A percentile compares a stretch with the other conserved stretches of the same genome.
Evolutionary conservation across 2,113 vertebrate species (phyloP).

Genomic region (Clupea harengus): DNA sequence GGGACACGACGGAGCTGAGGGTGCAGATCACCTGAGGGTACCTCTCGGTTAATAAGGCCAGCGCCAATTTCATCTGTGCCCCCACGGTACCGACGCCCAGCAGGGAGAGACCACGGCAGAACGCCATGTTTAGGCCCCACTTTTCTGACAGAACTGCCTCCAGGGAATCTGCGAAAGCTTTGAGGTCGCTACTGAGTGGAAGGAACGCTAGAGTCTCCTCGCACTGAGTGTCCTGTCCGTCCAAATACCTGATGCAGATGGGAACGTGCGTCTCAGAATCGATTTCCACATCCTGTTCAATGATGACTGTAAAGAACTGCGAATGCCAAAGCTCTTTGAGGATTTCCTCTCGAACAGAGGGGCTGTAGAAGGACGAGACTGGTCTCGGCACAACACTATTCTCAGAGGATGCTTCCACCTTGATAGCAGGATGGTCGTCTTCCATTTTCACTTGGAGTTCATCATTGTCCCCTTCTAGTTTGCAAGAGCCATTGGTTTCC

Average conservation of each 20-base stretch:
- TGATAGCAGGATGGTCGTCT: not conserved
- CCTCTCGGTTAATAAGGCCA: conserved; percentile 60
- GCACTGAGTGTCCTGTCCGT: conserved; percentile 68
- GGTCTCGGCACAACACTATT: conserved; percentile 33
- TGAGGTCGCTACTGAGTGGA: conserved; percentile 56
- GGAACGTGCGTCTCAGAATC: conserved; percentile 68
- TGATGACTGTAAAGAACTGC: conserved; percentile 72
- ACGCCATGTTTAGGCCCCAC: conserved; percentile 75
- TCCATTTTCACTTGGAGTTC: not conserved
- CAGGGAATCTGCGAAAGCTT: conserved; percentile 59
- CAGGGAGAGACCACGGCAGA: conserved; percentile 70
- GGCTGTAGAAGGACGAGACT: conserved; percentile 64
- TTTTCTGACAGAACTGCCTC: conserved; percentile 69
- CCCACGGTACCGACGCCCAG: conserved; percentile 64
- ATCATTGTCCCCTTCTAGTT: not conserved
- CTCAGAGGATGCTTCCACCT: conserved; percentile 1
- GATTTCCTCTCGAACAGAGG: conserved; percentile 65
- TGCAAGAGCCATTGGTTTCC: conserved; percentile 29
- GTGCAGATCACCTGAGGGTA: conserved; percentile 68
- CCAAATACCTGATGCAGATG: conserved; percentile 70
- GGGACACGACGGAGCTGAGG: conserved; percentile 63
- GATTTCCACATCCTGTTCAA: conserved; percentile 63
- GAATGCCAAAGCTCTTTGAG: conserved; percentile 72
- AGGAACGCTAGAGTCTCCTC: conserved; percentile 74
- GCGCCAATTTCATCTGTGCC: conserved; percentile 65